Base-by-base conservation (phyloP, 2,113 vertebrate species). In the Saimiri boliviensis region DNA sequence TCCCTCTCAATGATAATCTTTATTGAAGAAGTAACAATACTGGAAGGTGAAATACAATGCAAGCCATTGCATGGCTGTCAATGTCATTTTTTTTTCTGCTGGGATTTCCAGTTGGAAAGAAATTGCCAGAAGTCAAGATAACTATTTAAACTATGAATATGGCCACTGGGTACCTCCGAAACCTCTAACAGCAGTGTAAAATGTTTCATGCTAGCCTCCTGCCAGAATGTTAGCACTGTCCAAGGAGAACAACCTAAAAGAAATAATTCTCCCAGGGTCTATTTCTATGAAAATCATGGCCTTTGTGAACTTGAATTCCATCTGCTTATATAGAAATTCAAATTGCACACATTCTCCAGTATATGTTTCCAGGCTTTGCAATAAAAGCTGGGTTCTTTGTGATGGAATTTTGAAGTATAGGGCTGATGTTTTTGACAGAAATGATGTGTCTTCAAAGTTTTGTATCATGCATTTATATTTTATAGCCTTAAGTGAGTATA, bases 101-200 rank as follows among this genome's bases (percentile, higher is more conserved):
- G 82, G 37, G 60, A 70, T 90, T 97, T 95, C 79, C 49, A 88
- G 63, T 96, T 74, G 97, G 88, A 79, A 32, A 97, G 68, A 98
- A 97, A 81, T 30, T 14, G 6, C 19, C 49, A 82, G 52, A 96
- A 97, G 87, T 95, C 79, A 81, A 88, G 77, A 88, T 86, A 96
- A 96, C 20, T 35, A 54, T 95, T 97, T 88, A 85, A 97, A 96
- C 40, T 52, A 77, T 77, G 60, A 91, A 52, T 74, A 70, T 86
- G 89, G 37, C 54, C 73, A 84, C 23, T 63, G 19, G 73, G 47
- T 94, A 91, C 45, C 19, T 35, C 76, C 49, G 81, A 92, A 82
- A 79, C 8, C 30, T 95, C 30, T 54, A 84, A 93, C 7, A 87
- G 30, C n/a, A 32, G 32, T 90, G 92, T 93, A 82, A 93, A 84